A percentile compares a stretch with the other conserved stretches of the same genome.
These are phyloP conservation scores for Hystrix brachyura DNA, from an alignment of 2,113 vertebrate species.

Conservation along the genomic window DNA sequence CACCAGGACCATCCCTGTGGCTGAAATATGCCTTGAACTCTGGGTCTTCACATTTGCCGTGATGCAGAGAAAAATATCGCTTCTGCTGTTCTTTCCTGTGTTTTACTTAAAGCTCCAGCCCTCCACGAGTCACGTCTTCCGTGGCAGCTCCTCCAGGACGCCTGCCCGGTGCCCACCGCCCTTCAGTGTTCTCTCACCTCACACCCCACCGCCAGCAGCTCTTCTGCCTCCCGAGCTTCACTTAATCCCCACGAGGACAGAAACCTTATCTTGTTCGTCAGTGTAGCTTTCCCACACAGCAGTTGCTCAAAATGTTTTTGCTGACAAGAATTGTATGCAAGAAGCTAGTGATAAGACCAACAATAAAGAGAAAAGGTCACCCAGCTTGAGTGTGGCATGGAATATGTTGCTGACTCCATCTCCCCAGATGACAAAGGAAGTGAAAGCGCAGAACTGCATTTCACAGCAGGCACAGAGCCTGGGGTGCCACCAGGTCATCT, in stretches of 20 bases:
- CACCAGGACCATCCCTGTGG: not conserved
- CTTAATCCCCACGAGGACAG: not conserved
- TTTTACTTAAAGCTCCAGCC: not conserved
- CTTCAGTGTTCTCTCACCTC: rapidly evolving
- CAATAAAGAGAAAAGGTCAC: not conserved
- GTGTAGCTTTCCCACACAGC: not conserved
- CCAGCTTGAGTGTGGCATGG: no score
- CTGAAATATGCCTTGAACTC: not conserved
- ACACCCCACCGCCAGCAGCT: rapidly evolving
- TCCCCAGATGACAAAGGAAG: not conserved
- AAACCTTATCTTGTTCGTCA: not conserved
- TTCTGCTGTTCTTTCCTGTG: not conserved
- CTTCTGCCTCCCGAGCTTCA: not conserved
- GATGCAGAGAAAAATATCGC: not conserved
- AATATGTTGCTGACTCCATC: no score
- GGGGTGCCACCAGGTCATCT: not conserved
- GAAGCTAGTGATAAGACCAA: not conserved
- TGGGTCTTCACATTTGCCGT: not conserved
- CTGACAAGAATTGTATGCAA: not conserved
- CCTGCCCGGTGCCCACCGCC: not conserved
- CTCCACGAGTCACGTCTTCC: not conserved
- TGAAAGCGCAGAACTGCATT: not conserved
- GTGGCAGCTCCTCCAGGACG: not conserved
- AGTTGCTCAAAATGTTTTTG: not conserved
- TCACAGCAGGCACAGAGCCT: not conserved